These are phyloP conservation scores for Sus scrofa DNA, from an alignment of 2,113 vertebrate genomes.

Conservation along the genomic window T2T-Sscrofa CM000830.6:88285501-88286000, in stretches of 20 bases:
- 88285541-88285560: background rate
- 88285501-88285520: conserved; percentile 43
- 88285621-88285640: conserved; percentile 58
- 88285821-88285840: background rate
- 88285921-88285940: conserved; percentile 35
- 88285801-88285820: background rate
- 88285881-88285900: conserved; percentile 19
- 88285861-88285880: conserved; percentile 20
- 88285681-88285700: background rate
- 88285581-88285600: conserved; percentile 11
- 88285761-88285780: conserved; percentile 34
- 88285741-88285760: conserved; percentile 32
- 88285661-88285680: conserved; percentile 39
- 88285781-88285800: background rate
- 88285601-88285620: conserved; percentile 28
- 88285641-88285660: conserved; percentile 26
- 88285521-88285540: background rate
- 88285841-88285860: background rate
- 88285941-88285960: background rate
- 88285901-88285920: background rate
- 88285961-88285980: conserved; percentile 29
- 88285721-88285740: background rate
- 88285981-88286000: conserved; percentile 44
- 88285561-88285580: background rate
- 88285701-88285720: conserved; percentile 32